Evolutionary conservation across 2,113 vertebrate species (phyloP).

Genomic region (Gallinago media): DNA sequence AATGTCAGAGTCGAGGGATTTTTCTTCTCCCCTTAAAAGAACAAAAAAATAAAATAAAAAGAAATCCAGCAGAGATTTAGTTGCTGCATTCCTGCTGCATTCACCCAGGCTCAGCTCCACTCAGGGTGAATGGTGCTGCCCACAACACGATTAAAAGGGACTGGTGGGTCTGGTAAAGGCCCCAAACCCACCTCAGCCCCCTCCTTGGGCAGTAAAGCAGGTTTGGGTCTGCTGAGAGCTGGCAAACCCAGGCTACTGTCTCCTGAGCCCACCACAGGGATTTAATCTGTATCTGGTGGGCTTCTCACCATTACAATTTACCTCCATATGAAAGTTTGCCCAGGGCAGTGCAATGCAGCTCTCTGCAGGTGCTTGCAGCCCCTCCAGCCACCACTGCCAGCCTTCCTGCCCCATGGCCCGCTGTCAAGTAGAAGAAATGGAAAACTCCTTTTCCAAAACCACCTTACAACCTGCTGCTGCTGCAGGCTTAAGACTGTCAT

Average conservation of each 20-base stretch:
- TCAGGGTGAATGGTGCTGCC: not conserved
- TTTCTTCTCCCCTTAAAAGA: not conserved
- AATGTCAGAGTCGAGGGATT: slow-evolving; percentile 21
- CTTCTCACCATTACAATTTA: not conserved
- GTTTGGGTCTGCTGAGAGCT: not conserved
- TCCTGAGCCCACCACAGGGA: not conserved
- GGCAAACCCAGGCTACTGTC: not conserved
- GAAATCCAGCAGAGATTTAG: not conserved
- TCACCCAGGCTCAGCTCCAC: not conserved
- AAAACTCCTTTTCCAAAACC: not conserved
- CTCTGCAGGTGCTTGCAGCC: no score
- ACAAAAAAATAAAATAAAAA: not conserved
- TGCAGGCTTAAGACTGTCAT: not conserved
- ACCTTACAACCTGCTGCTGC: not conserved
- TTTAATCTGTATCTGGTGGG: fast-evolving
- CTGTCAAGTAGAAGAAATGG: not conserved
- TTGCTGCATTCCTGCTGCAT: not conserved
- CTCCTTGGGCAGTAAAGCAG: not conserved
- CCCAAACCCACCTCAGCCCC: not conserved
- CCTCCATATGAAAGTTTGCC: not conserved
- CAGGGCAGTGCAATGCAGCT: not conserved
- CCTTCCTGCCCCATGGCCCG: not conserved
- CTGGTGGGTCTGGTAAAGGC: not conserved
- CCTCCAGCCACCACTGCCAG: not conserved
- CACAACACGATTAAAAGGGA: not conserved